Percentiles rank a stretch among this genome's conserved stretches.
These are phyloP conservation scores for Suncus etruscus DNA, from an alignment of 2,113 vertebrate genomes.

Conservation along the genomic window DNA sequence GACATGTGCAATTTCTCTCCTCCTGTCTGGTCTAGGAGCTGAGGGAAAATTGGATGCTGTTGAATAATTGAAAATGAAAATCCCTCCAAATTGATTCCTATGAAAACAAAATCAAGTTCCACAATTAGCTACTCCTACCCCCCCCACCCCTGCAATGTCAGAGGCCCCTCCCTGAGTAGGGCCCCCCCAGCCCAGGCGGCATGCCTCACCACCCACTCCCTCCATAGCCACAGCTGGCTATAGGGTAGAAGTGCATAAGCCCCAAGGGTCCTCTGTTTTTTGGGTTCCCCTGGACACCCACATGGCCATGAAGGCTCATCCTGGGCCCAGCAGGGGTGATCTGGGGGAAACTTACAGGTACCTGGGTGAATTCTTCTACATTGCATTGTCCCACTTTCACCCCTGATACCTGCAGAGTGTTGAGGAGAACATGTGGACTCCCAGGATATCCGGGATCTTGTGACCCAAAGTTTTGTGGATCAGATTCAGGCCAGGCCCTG, in stretches of 20 bases:
- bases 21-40: constrained; percentile 70
- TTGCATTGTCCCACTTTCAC: neutral
- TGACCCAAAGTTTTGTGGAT: neutral
- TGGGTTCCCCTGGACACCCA: neutral
- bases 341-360: too few species aligned
- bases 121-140: constrained; percentile 71
- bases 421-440: neutral
- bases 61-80: constrained; percentile 85
- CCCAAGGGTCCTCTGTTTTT: neutral
- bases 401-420: accelerated
- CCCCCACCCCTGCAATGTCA: constrained; percentile 54
- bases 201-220: neutral
- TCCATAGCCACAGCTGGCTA: too few species aligned
- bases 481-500: neutral
- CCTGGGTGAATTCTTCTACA: too few species aligned
- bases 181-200: neutral
- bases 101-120: constrained; percentile 81
- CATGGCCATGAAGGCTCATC: too few species aligned
- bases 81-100: constrained; percentile 81
- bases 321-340: too few species aligned
- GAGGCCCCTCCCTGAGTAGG: constrained; percentile 36
- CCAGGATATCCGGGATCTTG: neutral
- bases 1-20: constrained; percentile 79
- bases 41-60: constrained; percentile 81
- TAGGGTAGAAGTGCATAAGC: neutral